Evolutionary conservation across 1,140 invertebrate species (phyloP).

Genomic region (Diabrotica undecimpunctata): DNA sequence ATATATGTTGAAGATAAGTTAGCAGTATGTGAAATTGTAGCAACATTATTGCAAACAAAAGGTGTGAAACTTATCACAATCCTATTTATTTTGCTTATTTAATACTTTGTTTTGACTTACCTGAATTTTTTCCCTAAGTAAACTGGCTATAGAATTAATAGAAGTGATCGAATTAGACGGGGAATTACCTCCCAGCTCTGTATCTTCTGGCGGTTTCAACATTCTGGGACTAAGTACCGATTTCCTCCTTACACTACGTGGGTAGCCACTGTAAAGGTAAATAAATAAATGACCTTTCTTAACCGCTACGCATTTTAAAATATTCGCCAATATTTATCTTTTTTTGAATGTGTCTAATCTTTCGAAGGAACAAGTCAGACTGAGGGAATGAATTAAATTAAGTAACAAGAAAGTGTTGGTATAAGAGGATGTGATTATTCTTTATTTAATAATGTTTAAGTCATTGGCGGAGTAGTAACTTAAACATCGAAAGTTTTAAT

Average conservation of each 20-base stretch:
- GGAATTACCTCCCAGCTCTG: slow-evolving; percentile 42
- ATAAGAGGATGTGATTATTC: slow-evolving; percentile 6
- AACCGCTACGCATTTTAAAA: neutral
- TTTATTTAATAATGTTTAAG: neutral
- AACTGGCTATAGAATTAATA: slow-evolving; percentile 75
- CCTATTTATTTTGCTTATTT: neutral
- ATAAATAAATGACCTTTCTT: neutral
- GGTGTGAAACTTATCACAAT: too few relatives aligned
- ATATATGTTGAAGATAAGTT: too few relatives aligned
- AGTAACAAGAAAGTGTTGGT: slow-evolving; percentile 5
- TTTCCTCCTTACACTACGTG: slow-evolving; percentile 45
- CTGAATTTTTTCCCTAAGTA: slow-evolving; percentile 77
- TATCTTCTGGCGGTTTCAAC: slow-evolving; percentile 46
- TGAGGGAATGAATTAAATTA: slow-evolving; percentile 6
- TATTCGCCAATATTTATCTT: neutral
- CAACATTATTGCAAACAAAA: neutral
- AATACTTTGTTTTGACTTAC: slow-evolving; percentile 45
- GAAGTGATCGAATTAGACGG: slow-evolving; percentile 74
- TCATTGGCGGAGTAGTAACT: neutral
- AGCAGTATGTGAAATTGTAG: too few relatives aligned
- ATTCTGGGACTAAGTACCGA: slow-evolving; percentile 48
- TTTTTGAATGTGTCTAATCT: neutral
- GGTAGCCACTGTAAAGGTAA: slow-evolving; percentile 40
- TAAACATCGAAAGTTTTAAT: neutral
- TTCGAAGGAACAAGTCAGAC: neutral